Conservation (phyloP, 1,140 invertebrate genomes). For the Plectus sambesii region DNA sequence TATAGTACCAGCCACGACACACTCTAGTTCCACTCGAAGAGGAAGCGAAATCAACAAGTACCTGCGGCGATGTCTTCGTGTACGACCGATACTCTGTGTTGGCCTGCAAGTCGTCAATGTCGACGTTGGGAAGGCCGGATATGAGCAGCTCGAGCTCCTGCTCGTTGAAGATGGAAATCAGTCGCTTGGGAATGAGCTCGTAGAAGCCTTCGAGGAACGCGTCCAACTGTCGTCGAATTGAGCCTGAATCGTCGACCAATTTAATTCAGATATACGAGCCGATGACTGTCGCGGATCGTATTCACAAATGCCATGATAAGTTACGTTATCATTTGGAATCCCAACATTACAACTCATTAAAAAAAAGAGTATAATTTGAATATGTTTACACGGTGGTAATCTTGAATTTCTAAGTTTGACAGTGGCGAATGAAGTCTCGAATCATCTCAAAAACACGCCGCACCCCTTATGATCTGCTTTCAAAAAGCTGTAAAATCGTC, state of each 20-base stretch:
- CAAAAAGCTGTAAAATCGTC: too few species aligned
- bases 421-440: too few species aligned
- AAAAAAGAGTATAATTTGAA: background rate
- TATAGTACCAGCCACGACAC: too few species aligned
- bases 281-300: background rate
- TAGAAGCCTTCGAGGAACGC: conserved; percentile 77
- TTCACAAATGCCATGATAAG: background rate
- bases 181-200: conserved; percentile 80
- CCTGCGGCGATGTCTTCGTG: conserved; percentile 69
- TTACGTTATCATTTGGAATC: background rate
- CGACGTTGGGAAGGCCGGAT: conserved; percentile 77
- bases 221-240: conserved; percentile 40
- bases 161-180: conserved; percentile 90
- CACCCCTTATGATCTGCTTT: background rate
- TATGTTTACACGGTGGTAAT: background rate
- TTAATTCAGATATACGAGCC: background rate
- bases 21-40: too few species aligned
- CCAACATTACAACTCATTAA: background rate
- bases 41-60: background rate
- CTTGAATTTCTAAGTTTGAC: background rate
- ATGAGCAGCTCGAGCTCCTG: conserved; percentile 83
- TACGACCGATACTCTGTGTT: conserved; percentile 90
- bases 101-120: conserved; percentile 78
- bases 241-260: conserved; percentile 19
- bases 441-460: too few species aligned